Base-by-base conservation (phyloP, 2,888 invertebrate genomes). In the Bombylius discolor region DNA sequence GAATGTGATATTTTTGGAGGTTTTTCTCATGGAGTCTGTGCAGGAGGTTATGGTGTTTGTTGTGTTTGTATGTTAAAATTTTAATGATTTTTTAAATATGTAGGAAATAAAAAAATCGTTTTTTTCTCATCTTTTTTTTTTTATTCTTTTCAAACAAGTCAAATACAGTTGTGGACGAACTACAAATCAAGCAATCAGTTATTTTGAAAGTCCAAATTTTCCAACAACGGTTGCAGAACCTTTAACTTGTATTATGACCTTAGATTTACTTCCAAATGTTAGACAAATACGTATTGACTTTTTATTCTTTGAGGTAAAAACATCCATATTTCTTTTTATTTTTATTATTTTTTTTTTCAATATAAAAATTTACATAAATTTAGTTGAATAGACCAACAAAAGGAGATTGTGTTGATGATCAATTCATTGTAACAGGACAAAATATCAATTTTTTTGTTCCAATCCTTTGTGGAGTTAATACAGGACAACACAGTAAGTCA, bases 171-270 rank as follows among this genome's bases (percentile, higher is more conserved):
- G 89, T 65, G 86, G 86, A 4, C 81, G 78, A 5, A 75, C 76
- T 5, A 80, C 83, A 1, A 74, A 74, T 33, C 78, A 82, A 57
- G 78, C 81, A 61, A 76, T 80, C 56, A 82, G 82, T 3, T 87
- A 88, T 73, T 87, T 89, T 64, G 83, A 83, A 54, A 87, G 83
- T 66, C 83, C 84, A 3, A 81, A 79, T 51, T 86, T 81, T 65
- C 86, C 87, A 1, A 74, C 77, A 32, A 77, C 81, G 4, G 77
- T 76, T 49, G 70, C 73, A 5, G 78, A 80, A 53, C 77, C 79
- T 57, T 68, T 85, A 47, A 79, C 83, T 0, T 89, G 89, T 67
- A 77, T 78, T 8, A 73, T 86, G 52, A 79, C 79, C 46, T 71
- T 89, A 7, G 77, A 80, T 59, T 65, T 77, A n/a, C 77, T 78